Conservation (phyloP, 1,140 invertebrate genomes). For the Nylanderia fulva region DNA sequence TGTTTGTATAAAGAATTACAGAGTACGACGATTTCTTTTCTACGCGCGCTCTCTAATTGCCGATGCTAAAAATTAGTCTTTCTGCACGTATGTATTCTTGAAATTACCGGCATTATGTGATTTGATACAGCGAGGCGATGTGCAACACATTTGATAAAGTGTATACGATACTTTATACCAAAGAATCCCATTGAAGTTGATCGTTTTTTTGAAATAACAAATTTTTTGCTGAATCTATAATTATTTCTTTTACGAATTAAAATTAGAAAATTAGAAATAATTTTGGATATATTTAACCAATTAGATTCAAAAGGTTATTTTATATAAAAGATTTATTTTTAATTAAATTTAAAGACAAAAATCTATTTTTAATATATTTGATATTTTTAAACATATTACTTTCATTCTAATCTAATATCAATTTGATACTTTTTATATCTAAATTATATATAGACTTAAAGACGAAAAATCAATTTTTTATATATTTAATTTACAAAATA, state of each 20-base stretch:
- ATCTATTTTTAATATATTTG: too few relatives aligned
- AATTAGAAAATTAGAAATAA: too few relatives aligned
- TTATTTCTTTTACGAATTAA: too few relatives aligned
- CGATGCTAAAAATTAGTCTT: constrained; percentile 28
- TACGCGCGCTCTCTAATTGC: constrained; percentile 27
- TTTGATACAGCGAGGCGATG: neutral
- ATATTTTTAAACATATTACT: too few relatives aligned
- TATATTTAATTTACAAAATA: neutral
- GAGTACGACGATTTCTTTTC: constrained; percentile 38
- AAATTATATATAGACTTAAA: neutral
- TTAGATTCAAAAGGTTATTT: too few relatives aligned
- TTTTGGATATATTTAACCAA: too few relatives aligned
- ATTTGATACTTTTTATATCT: too few relatives aligned
- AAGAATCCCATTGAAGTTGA: neutral
- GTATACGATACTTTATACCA: neutral
- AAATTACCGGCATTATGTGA: constrained; percentile 18
- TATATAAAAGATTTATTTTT: too few relatives aligned
- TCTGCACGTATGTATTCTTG: neutral
- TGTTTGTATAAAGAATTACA: constrained; percentile 51
- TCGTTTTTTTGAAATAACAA: neutral
- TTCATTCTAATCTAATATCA: too few relatives aligned
- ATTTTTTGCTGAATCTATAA: constrained; percentile 4
- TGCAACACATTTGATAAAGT: neutral
- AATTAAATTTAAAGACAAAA: neutral
- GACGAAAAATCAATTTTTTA: neutral